Conservation (phyloP, 2,888 invertebrate species). For the Galerucella nymphaeae region DNA sequence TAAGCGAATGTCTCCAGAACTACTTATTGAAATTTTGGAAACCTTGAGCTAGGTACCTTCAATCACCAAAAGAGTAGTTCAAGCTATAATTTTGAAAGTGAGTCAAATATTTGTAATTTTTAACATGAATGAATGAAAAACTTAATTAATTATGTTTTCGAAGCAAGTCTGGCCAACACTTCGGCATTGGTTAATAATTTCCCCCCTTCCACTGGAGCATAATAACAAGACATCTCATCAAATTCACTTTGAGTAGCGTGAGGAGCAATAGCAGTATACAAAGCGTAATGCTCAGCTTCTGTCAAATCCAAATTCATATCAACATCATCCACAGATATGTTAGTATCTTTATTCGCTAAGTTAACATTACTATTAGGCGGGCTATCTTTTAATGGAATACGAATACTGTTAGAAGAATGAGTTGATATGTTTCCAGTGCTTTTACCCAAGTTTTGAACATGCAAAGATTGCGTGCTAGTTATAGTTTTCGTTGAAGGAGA, state of each 20-base stretch:
- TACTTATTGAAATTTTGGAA: no score
- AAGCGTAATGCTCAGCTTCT: constrained; percentile 88
- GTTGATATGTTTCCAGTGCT: constrained; percentile 63
- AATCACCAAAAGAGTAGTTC: no score
- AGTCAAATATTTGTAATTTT: background rate
- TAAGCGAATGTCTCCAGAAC: no score
- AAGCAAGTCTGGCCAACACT: constrained; percentile 51
- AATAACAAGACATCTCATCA: constrained; percentile 88
- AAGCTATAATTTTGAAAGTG: background rate
- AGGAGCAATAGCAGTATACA: constrained; percentile 88
- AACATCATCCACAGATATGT: constrained; percentile 49
- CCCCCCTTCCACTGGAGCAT: constrained; percentile 84
- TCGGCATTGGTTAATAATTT: constrained; percentile 69
- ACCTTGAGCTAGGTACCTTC: no score
- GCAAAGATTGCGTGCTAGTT: constrained; percentile 60
- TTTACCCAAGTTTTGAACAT: constrained; percentile 49
- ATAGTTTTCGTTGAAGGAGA: constrained; percentile 47
- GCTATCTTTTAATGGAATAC: constrained; percentile 76
- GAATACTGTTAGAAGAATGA: constrained; percentile 66
- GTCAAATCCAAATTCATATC: constrained; percentile 76
- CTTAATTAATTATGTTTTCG: constrained; percentile 50
- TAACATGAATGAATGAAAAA: constrained; percentile 28
- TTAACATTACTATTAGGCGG: constrained; percentile 41
- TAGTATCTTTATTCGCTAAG: constrained; percentile 22
- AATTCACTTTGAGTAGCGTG: constrained; percentile 89